Evolutionary conservation across 2,797 vertebrate genomes (phyloP).

Genomic region (Tokudaia muenninki): DNA sequence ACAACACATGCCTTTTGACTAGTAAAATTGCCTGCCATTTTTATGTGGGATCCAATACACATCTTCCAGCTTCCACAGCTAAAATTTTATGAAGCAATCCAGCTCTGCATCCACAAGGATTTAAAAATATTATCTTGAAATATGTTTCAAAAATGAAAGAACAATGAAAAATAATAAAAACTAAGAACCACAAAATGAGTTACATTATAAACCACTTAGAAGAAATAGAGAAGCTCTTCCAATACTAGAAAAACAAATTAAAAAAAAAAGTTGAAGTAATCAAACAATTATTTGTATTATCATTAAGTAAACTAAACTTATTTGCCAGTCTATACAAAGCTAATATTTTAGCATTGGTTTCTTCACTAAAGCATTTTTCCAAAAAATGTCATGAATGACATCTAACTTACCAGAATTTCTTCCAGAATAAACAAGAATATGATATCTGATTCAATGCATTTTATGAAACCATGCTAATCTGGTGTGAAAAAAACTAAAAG

Average conservation of each 20-base stretch:
- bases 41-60: background rate
- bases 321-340: background rate
- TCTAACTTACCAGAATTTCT: background rate
- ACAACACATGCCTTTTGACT: background rate
- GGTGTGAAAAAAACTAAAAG: background rate
- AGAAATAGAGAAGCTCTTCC: background rate
- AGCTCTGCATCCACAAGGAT: background rate
- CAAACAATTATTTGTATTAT: background rate
- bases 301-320: background rate
- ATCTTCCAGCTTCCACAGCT: background rate
- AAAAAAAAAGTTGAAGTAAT: background rate
- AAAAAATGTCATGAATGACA: background rate
- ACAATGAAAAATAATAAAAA: background rate
- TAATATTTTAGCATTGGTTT: background rate
- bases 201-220: background rate
- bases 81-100: background rate
- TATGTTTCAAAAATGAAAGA: background rate
- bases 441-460: background rate
- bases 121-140: background rate
- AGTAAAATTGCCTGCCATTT: background rate
- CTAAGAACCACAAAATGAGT: background rate
- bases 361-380: background rate
- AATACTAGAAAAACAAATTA: background rate
- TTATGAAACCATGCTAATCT: background rate
- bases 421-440: background rate